These are phyloP conservation scores for Mythimna albipuncta DNA, from an alignment of 2,888 invertebrate genomes.

Conservation along the genomic window DNA sequence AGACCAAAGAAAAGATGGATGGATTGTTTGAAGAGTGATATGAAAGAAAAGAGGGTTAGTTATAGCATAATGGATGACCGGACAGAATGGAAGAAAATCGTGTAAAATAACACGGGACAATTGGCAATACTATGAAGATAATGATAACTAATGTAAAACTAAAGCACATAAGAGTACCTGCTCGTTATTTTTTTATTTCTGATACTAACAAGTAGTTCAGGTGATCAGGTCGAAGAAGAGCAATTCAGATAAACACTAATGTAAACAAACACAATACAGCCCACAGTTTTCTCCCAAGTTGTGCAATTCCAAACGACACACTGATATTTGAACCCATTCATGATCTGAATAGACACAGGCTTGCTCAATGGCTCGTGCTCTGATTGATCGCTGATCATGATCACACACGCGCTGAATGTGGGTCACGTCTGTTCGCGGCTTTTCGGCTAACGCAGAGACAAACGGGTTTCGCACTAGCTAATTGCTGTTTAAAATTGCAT, in stretches of 20 bases:
- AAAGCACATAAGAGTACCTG: too few species aligned
- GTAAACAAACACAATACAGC: constrained; percentile 26
- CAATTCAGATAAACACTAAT: neutral
- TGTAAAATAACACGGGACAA: too few species aligned
- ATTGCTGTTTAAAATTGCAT: constrained; percentile 56
- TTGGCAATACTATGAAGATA: too few species aligned
- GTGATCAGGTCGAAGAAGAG: neutral
- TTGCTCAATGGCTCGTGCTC: constrained; percentile 79
- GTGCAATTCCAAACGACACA: constrained; percentile 72
- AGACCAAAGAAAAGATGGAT: too few species aligned
- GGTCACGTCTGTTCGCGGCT: constrained; percentile 63
- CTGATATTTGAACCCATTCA: constrained; percentile 79
- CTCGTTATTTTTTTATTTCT: neutral
- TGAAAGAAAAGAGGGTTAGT: too few species aligned
- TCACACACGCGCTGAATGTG: constrained; percentile 68
- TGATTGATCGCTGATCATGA: constrained; percentile 72
- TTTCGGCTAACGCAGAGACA: constrained; percentile 56
- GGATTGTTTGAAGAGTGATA: too few species aligned
- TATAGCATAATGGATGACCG: too few species aligned
- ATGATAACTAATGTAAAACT: too few species aligned
- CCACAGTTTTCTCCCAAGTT: constrained; percentile 60
- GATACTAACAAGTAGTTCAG: neutral
- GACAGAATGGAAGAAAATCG: too few species aligned
- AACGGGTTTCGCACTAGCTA: constrained; percentile 61
- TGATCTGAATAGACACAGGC: constrained; percentile 72